Percentiles rank a stretch among this genome's conserved stretches.
Conservation (phyloP, 92 coral and sea anemone genomes). For the Chrysogorgia sp. region DNA sequence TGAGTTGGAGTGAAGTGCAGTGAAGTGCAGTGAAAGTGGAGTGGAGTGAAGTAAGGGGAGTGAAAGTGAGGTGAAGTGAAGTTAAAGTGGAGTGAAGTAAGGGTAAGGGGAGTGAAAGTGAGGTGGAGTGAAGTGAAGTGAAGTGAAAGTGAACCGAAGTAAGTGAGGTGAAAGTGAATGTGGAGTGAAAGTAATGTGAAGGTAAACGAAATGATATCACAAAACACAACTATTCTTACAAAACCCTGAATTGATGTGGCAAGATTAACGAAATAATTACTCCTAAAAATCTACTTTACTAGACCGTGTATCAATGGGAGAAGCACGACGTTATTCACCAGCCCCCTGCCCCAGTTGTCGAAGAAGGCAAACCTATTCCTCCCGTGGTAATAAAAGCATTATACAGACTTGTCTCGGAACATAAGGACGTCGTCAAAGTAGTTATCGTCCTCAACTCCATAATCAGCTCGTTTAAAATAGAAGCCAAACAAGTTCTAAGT, state of each 20-base stretch:
- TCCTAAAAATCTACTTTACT: neutral
- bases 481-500: slow-evolving; percentile 78
- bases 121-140: too few relatives aligned
- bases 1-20: too few relatives aligned
- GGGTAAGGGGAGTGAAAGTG: too few relatives aligned
- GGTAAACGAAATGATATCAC: slow-evolving; percentile 1
- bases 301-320: slow-evolving; percentile 87
- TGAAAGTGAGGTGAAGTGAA: too few relatives aligned
- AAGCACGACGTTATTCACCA: slow-evolving; percentile 88
- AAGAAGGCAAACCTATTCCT: slow-evolving; percentile 96
- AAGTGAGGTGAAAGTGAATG: too few relatives aligned
- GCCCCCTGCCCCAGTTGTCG: slow-evolving; percentile 92
- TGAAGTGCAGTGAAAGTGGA: too few relatives aligned
- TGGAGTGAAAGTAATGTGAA: neutral
- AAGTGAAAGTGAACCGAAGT: too few relatives aligned
- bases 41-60: too few relatives aligned
- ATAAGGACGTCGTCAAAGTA: slow-evolving; percentile 93
- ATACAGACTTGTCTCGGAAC: slow-evolving; percentile 95
- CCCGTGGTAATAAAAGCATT: slow-evolving; percentile 84
- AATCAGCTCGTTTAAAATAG: slow-evolving; percentile 93
- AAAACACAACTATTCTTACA: too few relatives aligned
- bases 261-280: neutral
- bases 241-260: too few relatives aligned
- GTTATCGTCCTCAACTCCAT: slow-evolving; percentile 88
- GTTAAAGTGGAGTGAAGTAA: too few relatives aligned